Base-by-base conservation (phyloP, 1,140 invertebrate genomes). In the Hyles euphorbiae region DNA sequence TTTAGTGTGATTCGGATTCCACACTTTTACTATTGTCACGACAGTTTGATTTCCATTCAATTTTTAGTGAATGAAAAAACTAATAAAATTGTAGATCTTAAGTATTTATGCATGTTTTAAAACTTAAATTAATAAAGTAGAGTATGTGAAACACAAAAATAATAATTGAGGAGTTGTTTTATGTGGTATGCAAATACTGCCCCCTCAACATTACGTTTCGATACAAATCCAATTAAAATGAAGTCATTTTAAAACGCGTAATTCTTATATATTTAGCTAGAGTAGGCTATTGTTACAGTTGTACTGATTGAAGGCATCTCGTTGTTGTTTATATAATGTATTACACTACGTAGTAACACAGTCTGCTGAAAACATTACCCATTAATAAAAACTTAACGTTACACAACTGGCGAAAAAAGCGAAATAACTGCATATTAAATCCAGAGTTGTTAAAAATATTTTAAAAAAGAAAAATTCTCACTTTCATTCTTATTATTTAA, bases 301-400 rank as follows among this genome's bases (percentile, higher is more conserved):
- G 85, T 88, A 88, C 85, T 88, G 85, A 83, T 65, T 66, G 74
- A 88, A 88, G 85, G 85, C 85, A 88, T 85, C 64, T 78, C 79
- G 85, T 88, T 88, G 73, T 75, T 78, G 74, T 64, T 79, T 76
- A 76, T 71, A 75, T 82, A 22, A 76, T 80, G 78, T 74, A 78
- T 83, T 81, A 86, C 78, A 71, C 81, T 85, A 82, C 63, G 77
- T 81, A 83, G 74, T 88, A 86, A 85, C 81, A 86, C 85, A 88
- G 85, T 83, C 81, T 63, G 80, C 78, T 84, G 69, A 70, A 74
- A 77, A 83, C 79, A 48, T 48, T 56, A 56, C 34, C 46, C 22
- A 47, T 56, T 34, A 56, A 34, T 56, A 56, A 48, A 48, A 81
- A 81, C 56, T 68, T 73, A 78, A 80, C 70, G 36, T 40, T 40